A percentile compares a stretch with the other conserved stretches of the same genome.
These are phyloP conservation scores for Crotophaga sulcirostris DNA, from an alignment of 2,113 vertebrate species.

Conservation along the genomic window DNA sequence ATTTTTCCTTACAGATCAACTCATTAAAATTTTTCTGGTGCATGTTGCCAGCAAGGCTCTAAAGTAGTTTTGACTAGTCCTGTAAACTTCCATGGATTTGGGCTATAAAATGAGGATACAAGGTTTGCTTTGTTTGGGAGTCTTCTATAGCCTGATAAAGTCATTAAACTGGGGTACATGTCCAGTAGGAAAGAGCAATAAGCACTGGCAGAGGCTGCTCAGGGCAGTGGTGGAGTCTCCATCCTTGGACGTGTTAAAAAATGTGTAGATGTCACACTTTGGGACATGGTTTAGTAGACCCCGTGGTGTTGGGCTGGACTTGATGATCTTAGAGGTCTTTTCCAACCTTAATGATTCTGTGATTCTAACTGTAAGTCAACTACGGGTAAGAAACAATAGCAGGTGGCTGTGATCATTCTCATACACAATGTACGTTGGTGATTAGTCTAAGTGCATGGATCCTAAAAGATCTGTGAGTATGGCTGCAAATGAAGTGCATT, in stretches of 20 bases:
- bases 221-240: no score
- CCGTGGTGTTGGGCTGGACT: no score
- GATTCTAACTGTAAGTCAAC: not conserved
- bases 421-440: fast-evolving
- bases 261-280: no score
- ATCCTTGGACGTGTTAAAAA: no score
- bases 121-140: not conserved
- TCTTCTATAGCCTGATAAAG: not conserved
- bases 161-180: not conserved
- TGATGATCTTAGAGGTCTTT: no score
- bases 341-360: no score
- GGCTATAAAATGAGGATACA: not conserved
- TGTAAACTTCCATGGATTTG: not conserved
- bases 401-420: not conserved
- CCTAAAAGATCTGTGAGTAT: not conserved
- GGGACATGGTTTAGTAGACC: no score
- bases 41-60: not conserved
- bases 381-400: not conserved
- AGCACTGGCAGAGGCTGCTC: no score
- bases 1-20: conserved; percentile 42
- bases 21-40: conserved; percentile 23
- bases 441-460: not conserved
- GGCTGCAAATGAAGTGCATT: not conserved
- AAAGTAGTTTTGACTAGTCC: not conserved
- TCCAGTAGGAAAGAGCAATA: not conserved